Base-by-base conservation (phyloP, 2,888 invertebrate genomes). In the Pteria penguin region DNA sequence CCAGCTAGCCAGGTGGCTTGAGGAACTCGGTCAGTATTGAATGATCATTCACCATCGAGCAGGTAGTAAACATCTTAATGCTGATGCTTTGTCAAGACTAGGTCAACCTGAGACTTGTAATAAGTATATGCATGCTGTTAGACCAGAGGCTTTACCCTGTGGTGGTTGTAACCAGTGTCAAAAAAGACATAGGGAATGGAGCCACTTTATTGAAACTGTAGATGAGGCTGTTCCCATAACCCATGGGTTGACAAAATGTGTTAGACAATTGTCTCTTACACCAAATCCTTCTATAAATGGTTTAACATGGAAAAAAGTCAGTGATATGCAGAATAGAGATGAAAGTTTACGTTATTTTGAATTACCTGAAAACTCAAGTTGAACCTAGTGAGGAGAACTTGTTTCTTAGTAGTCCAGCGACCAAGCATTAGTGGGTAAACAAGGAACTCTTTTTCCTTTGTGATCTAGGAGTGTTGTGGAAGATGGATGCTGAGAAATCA, bases 121-220 rank as follows among this genome's bases (percentile, higher is more conserved):
- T 18, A 45, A 45, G 11, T 45, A 14, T 45, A 18, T 1, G 18
- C 45, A 45, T 18, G 45, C 11, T 45, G 45, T 45, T 8, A 45
- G 0, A 45, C 45, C 45, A 45, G 45, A 45, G 45, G 45, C 8
- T 45, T 18, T 45, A 45, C 0, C 45, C 18, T 45, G 45, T 45
- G 45, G 45, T 45, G 45, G 11, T 45, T 45, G 45, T 45, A 45
- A 36, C 45, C 32, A 63, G 5, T 63, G 63, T 33, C 29, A 32
- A 33, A 63, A 33, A 32, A 63, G 32, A 11, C 63, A 63, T 22
- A 29, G n/a, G 0, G 32, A 63, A 33, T 63, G 63, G 63, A 18
- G 32, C n/a, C 29, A 63, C 18, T 63, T 63, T 24, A 54, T 32
- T 54, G 66, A 66, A 2, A 4, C 5, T 8, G 66, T 52, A 14